Percentiles rank a stretch among this genome's conserved stretches.
Conservation (phyloP, 30 jellyfish, hydroid and myxozoan genomes). For the Hydractinia symbiolongicarpus region DNA sequence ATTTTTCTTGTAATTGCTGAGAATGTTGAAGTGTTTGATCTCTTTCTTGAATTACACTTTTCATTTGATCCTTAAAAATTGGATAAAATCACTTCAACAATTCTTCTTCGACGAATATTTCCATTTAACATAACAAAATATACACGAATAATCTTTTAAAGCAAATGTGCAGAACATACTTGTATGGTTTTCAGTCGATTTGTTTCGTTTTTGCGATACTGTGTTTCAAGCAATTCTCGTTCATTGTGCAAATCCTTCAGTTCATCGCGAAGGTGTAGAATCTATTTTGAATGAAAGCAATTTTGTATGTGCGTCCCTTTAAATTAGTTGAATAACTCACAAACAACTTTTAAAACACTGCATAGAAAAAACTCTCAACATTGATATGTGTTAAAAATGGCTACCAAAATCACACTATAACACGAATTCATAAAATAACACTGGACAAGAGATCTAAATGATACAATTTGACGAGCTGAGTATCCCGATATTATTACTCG, state of each 20-base stretch:
- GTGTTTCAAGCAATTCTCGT: slow-evolving; percentile 5
- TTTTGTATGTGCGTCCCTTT: too few relatives aligned
- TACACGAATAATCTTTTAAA: background rate
- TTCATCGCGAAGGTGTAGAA: slow-evolving; percentile 13
- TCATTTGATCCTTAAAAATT: slow-evolving; percentile 46
- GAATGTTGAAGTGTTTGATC: slow-evolving; percentile 53
- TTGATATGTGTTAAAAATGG: too few relatives aligned
- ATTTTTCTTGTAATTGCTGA: slow-evolving; percentile 53
- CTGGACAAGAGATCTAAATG: too few relatives aligned
- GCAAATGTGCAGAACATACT: background rate
- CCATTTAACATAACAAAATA: background rate
- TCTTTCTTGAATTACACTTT: slow-evolving; percentile 45
- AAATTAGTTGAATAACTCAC: too few relatives aligned
- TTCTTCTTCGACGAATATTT: background rate
- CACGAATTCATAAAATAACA: too few relatives aligned
- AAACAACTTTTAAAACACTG: too few relatives aligned
- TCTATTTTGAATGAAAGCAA: background rate
- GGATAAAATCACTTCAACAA: background rate
- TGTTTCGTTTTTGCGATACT: slow-evolving; percentile 27
- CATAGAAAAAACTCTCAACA: too few relatives aligned
- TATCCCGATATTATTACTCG: too few relatives aligned
- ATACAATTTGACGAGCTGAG: too few relatives aligned
- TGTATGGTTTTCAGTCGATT: slow-evolving; percentile 28
- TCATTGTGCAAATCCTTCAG: background rate
- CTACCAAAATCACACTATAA: too few relatives aligned